Conservation (phyloP, 2,888 invertebrate species). For the Pogonocherus hispidulus region DNA sequence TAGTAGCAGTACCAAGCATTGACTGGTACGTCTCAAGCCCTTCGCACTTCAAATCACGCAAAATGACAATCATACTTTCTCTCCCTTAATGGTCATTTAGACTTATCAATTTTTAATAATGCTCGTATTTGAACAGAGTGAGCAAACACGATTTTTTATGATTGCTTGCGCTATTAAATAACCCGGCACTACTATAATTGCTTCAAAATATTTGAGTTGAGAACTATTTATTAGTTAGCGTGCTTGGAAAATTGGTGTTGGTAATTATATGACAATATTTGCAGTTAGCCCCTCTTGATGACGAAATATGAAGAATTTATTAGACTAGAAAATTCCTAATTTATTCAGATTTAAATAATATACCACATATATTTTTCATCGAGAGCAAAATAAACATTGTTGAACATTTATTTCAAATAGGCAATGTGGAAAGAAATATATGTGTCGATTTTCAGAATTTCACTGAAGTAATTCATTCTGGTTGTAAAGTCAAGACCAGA, state of each 20-base stretch:
- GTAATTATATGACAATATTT: constrained; percentile 3
- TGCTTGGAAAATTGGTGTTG: constrained; percentile 12
- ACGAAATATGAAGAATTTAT: too few species aligned
- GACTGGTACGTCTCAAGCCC: constrained; percentile 54
- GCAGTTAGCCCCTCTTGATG: too few species aligned
- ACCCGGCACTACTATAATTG: constrained; percentile 16
- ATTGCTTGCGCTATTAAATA: constrained; percentile 27
- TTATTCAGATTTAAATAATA: too few species aligned
- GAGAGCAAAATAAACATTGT: too few species aligned
- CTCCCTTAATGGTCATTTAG: constrained; percentile 62
- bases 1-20: constrained; percentile 49
- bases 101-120: constrained; percentile 55
- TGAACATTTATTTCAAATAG: too few species aligned
- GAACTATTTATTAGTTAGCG: constrained; percentile 22
- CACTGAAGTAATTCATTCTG: too few species aligned
- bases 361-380: too few species aligned
- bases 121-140: constrained; percentile 14
- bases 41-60: constrained; percentile 58
- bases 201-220: constrained; percentile 27
- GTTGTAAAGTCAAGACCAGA: too few species aligned
- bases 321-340: too few species aligned
- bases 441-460: too few species aligned
- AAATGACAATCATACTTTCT: constrained; percentile 63
- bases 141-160: constrained; percentile 27
- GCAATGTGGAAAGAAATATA: too few species aligned